These are phyloP conservation scores for Anaspis maculata DNA, from an alignment of 2,888 invertebrate genomes.

Conservation along the genomic window DNA sequence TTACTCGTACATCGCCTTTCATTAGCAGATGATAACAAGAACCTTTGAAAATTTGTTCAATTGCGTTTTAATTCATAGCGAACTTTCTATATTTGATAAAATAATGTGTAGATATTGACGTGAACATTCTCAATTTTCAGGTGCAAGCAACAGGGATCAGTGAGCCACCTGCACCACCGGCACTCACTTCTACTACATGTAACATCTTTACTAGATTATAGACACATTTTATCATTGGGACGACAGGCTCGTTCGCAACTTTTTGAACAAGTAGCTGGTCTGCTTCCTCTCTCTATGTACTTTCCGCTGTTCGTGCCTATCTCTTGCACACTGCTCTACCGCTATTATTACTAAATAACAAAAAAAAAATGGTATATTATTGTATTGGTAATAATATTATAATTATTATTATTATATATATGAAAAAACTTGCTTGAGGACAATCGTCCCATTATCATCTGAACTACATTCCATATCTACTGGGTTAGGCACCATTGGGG, in stretches of 20 bases:
- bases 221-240: constrained; percentile 34
- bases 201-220: constrained; percentile 29
- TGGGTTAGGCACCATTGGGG: constrained; percentile 16
- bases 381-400: too few relatives aligned
- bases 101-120: too few relatives aligned
- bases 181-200: constrained; percentile 38
- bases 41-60: too few relatives aligned
- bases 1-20: too few relatives aligned
- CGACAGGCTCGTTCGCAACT: constrained; percentile 40
- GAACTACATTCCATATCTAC: constrained; percentile 31
- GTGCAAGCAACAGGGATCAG: constrained; percentile 22
- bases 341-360: constrained; percentile 10
- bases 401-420: background rate
- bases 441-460: constrained; percentile 16
- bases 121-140: constrained; percentile 6
- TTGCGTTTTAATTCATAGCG: too few relatives aligned
- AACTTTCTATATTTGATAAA: too few relatives aligned
- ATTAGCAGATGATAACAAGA: too few relatives aligned
- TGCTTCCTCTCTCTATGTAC: constrained; percentile 33
- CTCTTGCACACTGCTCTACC: constrained; percentile 34
- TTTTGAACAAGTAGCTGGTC: constrained; percentile 43
- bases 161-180: constrained; percentile 33
- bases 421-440: constrained; percentile 11
- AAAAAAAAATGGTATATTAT: too few relatives aligned
- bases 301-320: constrained; percentile 34